Percentiles rank a stretch among this genome's conserved stretches.
Evolutionary conservation across 2,888 invertebrate genomes (phyloP).

Genomic region (Dicyrtoma fusca): DNA sequence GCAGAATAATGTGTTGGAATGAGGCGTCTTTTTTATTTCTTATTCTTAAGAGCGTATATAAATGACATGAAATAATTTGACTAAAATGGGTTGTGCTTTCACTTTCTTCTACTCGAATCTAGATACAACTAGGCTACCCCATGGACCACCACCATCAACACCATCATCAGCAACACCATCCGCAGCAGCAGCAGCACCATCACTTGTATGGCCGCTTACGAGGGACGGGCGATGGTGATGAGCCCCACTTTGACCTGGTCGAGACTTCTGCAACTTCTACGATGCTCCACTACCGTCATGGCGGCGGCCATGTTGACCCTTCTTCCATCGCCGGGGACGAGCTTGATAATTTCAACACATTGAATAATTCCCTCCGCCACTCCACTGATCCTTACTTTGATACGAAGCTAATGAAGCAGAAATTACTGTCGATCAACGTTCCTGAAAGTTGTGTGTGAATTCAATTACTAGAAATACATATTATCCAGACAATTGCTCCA

Average conservation of each 20-base stretch:
- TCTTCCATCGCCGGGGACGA: conserved; percentile 44
- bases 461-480: neutral
- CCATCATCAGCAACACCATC: conserved; percentile 33
- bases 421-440: conserved; percentile 54
- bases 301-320: neutral
- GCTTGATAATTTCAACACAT: conserved; percentile 53
- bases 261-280: conserved; percentile 5
- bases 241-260: conserved; percentile 5
- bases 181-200: conserved; percentile 42
- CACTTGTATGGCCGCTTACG: conserved; percentile 10
- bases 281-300: conserved; percentile 16
- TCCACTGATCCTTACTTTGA: conserved; percentile 53
- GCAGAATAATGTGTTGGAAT: too few species aligned
- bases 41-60: too few species aligned
- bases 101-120: too few species aligned
- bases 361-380: conserved; percentile 48
- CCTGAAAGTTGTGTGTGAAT: conserved; percentile 56
- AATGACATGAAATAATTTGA: too few species aligned
- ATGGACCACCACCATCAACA: conserved; percentile 47
- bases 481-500: neutral
- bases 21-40: too few species aligned
- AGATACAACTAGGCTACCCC: conserved; percentile 44
- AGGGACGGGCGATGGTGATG: neutral
- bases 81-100: too few species aligned
- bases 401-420: conserved; percentile 56